Evolutionary conservation across 2,113 vertebrate species (phyloP).

Genomic region (Eulemur rufifrons): DNA sequence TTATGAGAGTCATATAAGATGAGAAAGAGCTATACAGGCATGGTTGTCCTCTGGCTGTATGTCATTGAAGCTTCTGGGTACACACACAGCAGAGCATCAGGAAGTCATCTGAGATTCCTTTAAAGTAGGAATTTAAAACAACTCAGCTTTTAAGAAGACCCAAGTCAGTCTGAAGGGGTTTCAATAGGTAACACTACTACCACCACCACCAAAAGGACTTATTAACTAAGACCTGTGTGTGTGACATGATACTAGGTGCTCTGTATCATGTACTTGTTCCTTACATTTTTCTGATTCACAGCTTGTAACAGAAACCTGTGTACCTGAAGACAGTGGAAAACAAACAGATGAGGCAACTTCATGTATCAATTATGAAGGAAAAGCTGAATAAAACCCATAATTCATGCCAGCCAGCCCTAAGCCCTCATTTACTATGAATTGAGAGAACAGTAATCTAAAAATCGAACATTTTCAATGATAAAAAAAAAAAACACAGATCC

Average conservation of each 20-base stretch:
- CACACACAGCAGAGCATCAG: slow-evolving; percentile 54
- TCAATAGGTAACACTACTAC: slow-evolving; percentile 64
- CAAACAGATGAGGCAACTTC: slow-evolving; percentile 79
- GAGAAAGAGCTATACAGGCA: slow-evolving; percentile 19
- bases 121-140: slow-evolving; percentile 39
- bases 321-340: slow-evolving; percentile 82
- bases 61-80: slow-evolving; percentile 40
- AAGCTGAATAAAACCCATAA: slow-evolving; percentile 69
- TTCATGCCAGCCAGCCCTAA: slow-evolving; percentile 72
- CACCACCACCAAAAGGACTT: slow-evolving; percentile 72
- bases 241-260: slow-evolving; percentile 77
- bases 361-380: slow-evolving; percentile 79
- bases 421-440: slow-evolving; percentile 57
- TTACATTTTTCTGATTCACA: slow-evolving; percentile 81
- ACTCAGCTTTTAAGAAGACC: slow-evolving; percentile 60
- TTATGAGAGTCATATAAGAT: slow-evolving; percentile 31
- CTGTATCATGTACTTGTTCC: slow-evolving; percentile 77
- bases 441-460: slow-evolving; percentile 49
- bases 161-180: slow-evolving; percentile 27
- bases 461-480: slow-evolving; percentile 45
- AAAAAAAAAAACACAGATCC: slow-evolving; percentile 45
- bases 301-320: slow-evolving; percentile 82
- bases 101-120: slow-evolving; percentile 48
- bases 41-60: slow-evolving; percentile 31
- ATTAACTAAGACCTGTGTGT: slow-evolving; percentile 75